phyloP scores from a whole-genome alignment of 1,140 invertebrate genomes.

The Temnothorax nylanderi region DNA sequence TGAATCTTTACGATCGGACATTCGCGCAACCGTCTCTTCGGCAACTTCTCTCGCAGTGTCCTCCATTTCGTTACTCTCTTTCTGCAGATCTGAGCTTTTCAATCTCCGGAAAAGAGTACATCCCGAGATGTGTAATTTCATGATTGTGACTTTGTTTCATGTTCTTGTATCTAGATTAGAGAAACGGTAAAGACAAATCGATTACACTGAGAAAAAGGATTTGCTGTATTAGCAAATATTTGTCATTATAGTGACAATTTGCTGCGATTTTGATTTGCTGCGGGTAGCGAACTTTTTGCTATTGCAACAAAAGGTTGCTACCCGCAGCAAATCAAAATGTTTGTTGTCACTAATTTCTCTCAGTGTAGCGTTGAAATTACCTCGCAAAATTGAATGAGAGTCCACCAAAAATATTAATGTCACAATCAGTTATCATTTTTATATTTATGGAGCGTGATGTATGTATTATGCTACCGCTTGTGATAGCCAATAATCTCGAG shows the following conservation, averaged over 20 bases:
- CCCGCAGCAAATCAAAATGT: too few species aligned
- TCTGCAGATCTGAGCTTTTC: constrained; percentile 18
- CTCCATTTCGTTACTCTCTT: background rate
- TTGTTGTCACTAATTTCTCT: too few species aligned
- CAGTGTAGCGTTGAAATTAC: background rate
- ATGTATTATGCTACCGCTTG: background rate
- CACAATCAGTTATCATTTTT: background rate
- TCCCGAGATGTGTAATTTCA: background rate
- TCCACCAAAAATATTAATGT: background rate
- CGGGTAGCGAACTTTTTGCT: too few species aligned
- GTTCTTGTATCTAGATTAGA: background rate
- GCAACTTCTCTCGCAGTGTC: background rate
- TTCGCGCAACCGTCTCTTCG: background rate
- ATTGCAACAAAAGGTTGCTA: too few species aligned
- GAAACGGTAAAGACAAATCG: background rate
- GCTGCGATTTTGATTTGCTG: too few species aligned
- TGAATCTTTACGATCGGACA: constrained; percentile 23
- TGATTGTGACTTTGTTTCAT: background rate
- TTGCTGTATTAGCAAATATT: too few species aligned
- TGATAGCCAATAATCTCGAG: background rate
- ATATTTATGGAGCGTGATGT: background rate
- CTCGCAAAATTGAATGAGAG: background rate
- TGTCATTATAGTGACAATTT: too few species aligned
- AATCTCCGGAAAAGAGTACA: constrained; percentile 1
- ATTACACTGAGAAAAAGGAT: too few species aligned